A percentile compares a stretch with the other conserved stretches of the same genome.
Evolutionary conservation across 1,140 invertebrate species (phyloP).

Genomic region (Ctenoplectra terminalis): DNA sequence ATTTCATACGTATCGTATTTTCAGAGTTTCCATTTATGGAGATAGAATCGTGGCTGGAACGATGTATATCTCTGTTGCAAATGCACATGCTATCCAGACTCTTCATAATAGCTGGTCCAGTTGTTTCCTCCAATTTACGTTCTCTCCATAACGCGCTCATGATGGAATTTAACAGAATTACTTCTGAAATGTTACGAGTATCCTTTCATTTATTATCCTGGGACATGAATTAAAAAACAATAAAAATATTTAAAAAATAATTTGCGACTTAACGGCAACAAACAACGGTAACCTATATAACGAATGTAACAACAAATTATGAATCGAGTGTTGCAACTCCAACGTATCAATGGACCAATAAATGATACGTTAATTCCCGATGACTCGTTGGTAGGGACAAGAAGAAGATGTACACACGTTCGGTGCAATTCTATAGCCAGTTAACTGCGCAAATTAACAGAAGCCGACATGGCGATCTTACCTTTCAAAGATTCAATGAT

Average conservation of each 20-base stretch:
- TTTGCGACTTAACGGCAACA: neutral
- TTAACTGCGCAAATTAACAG: conserved; percentile 40
- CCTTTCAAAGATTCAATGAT: neutral
- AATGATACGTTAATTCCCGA: neutral
- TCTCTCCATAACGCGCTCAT: conserved; percentile 36
- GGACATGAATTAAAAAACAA: neutral
- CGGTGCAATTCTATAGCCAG: neutral
- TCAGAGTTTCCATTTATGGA: conserved; percentile 43
- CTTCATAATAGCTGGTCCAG: conserved; percentile 66
- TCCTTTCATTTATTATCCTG: neutral
- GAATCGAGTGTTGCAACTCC: neutral
- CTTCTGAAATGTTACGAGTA: neutral
- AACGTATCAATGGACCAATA: neutral
- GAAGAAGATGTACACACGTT: neutral
- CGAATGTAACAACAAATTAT: neutral
- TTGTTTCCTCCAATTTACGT: neutral
- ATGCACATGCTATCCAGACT: conserved; percentile 72
- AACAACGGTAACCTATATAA: no score
- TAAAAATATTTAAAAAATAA: neutral
- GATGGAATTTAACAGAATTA: neutral
- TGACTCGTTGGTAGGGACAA: neutral
- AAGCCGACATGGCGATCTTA: conserved; percentile 31
- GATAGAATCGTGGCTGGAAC: conserved; percentile 40
- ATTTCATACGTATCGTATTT: conserved; percentile 32
- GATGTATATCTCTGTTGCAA: conserved; percentile 61